Base-by-base conservation (phyloP, 2,113 vertebrate species). In the Oreotrochilus melanogaster region DNA sequence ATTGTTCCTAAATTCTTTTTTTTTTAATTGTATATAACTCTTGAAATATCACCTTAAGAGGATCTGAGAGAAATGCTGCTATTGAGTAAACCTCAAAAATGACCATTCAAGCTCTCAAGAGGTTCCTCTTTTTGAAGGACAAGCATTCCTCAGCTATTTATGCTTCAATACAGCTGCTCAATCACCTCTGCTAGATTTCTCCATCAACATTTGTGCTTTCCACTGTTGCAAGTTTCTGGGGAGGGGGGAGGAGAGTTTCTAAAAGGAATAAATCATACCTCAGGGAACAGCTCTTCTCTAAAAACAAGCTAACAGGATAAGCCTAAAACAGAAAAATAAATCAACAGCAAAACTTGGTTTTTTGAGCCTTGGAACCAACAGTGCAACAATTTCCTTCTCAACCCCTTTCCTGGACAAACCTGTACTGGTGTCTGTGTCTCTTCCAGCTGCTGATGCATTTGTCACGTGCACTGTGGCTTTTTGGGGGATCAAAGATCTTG, bases 241-340 rank as follows among this genome's bases (percentile, higher is more conserved):
- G 78, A 37, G 35, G 39, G 39, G 12, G 94, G 81, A 85, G 74
- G 87, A 91, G 72, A 95, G 75, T 78, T 95, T 95, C 94, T 88
- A 94, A 88, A 96, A 95, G 47, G 71, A 72, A 91, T 74, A 92
- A 93, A 94, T 95, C 5, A 35, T 64, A 89, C 93, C 88, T 95
- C 82, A 65, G 92, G 85, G 92, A 97, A 16, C 35, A 64, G 86
- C 54, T 94, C 74, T 95, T 96, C 89, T 93, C 82, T 78, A 95
- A 88, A 92, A 94, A 81, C 37, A 82, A 92, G 60, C 43, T 93
- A 92, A 83, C 64, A 86, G 95, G 93, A 96, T 88, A 94, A 94
- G 88, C 88, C 67, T 62, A 51, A 91, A 95, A 95, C 88, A 95
- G 85, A 86, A 95, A 93, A 73, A 94, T 78, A 95, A 96, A 94